Base-by-base conservation (phyloP, 2,888 invertebrate genomes). In the Azorinus chamasolen region DNA sequence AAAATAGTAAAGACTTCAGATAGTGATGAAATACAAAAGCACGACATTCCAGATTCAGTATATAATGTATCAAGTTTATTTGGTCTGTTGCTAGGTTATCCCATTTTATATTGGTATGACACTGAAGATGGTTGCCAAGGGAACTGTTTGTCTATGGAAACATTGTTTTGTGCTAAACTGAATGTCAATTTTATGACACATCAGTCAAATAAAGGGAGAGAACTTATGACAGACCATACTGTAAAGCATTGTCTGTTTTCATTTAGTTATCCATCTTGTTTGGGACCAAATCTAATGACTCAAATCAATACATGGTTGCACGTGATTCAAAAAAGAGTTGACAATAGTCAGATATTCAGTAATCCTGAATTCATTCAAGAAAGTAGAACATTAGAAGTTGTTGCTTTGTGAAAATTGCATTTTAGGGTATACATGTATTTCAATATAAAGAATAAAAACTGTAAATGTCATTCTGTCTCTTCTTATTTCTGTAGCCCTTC, bases 71-170 rank as follows among this genome's bases (percentile, higher is more conserved):
- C 87, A 0, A 83, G 84, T 25, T 43, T 88, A 27, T 87, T 84
- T 73, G 88, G 88, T 22, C 27, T 87, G 20, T 54, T 87, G 50
- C 71, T 88, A 8, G 84, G 84, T 18, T 88, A 87, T 50, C 88
- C 88, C 20, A 70, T 83, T 0, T 54, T 88, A 2, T 88, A 88
- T 46, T 88, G 84, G 83, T 88, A 83, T 70, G 73, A 77, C 18
- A 53, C 64, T 32, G n/a, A 20, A 14, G 46, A 72, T 24, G 68
- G 48, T 1, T 32, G 71, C 27, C n/a, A 25, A 20, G 73, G 46
- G 1, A 85, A 81, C 54, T 85, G 83, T 59, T 65, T 87, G 22
- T 74, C 76, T 18, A 79, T 82, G 80, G 84, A 79, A 39, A 83
- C 77, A 50, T 66, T 87, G 18, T 55, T 27, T 10, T 74, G 63